Percentiles rank a stretch among this genome's conserved stretches.
phyloP scores from a whole-genome alignment of 2,888 invertebrate genomes.

The Physocephala rufipes region DNA sequence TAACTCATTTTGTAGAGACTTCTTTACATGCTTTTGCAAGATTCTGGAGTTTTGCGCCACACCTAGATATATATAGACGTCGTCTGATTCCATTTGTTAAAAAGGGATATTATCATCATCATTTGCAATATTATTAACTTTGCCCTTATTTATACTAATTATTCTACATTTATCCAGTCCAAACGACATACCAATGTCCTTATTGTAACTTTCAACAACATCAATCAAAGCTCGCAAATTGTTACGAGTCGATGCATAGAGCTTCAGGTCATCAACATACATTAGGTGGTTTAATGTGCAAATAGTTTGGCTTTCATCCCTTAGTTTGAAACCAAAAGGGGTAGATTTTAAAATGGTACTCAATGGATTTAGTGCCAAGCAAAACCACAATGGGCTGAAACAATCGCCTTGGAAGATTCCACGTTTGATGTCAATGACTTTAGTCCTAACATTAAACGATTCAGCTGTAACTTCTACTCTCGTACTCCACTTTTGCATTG shows the following conservation, averaged over 20 bases:
- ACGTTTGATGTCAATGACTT: not conserved
- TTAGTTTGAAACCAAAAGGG: slow-evolving; percentile 14
- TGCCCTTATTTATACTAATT: slow-evolving; percentile 9
- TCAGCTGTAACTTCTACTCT: not conserved
- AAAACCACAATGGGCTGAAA: not conserved
- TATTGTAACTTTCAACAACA: slow-evolving; percentile 7
- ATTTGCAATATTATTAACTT: not conserved
- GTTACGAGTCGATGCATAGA: slow-evolving; percentile 25
- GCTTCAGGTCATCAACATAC: slow-evolving; percentile 10
- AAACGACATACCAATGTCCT: slow-evolving; percentile 24
- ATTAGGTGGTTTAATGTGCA: slow-evolving; percentile 16
- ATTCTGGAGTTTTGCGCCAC: not conserved
- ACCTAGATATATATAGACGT: not conserved
- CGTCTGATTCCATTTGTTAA: not conserved
- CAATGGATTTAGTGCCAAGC: not conserved
- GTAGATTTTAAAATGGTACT: slow-evolving; percentile 8
- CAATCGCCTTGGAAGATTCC: slow-evolving; percentile 8
- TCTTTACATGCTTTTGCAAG: not conserved
- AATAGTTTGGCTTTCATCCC: not conserved
- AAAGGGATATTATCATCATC: too few species aligned
- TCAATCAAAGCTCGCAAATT: slow-evolving; percentile 4
- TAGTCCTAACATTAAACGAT: not conserved
- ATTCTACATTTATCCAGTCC: slow-evolving; percentile 19
- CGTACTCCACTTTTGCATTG: not conserved
- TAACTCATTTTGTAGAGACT: not conserved